phyloP scores from a whole-genome alignment of 1,140 invertebrate genomes.

The Psix sp. region DNA sequence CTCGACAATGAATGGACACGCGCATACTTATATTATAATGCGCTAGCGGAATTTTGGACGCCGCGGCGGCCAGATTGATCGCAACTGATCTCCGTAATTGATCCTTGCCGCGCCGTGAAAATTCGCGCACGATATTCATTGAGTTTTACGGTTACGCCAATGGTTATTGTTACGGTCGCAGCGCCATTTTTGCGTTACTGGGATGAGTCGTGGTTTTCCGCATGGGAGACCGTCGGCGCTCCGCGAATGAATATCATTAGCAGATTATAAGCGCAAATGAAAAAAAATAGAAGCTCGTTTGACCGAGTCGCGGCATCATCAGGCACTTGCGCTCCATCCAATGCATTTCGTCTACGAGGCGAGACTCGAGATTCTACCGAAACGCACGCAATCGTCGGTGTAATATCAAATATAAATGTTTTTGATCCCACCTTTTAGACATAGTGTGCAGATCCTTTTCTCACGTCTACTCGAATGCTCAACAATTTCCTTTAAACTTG shows the following conservation, averaged over 20 bases:
- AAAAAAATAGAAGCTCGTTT: constrained; percentile 5
- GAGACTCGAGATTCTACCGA: no score
- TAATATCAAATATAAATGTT: no score
- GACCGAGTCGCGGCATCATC: neutral
- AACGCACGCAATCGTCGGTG: no score
- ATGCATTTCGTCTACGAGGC: no score
- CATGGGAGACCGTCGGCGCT: neutral
- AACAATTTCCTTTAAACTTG: no score
- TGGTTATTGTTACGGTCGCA: constrained; percentile 44
- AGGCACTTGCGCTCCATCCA: no score
- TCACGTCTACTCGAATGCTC: no score
- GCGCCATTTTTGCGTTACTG: constrained; percentile 25
- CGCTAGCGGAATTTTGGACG: constrained; percentile 13
- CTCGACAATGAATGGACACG: constrained; percentile 37
- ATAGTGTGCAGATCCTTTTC: no score
- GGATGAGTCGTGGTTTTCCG: constrained; percentile 14
- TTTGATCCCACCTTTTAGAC: no score
- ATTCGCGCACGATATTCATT: constrained; percentile 33
- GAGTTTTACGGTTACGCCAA: constrained; percentile 43
- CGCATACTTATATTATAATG: constrained; percentile 31
- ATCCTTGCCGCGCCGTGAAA: constrained; percentile 30
- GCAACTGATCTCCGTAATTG: constrained; percentile 19
- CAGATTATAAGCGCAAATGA: constrained; percentile 1
- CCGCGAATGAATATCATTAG: constrained; percentile 19
- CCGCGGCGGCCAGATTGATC: constrained; percentile 19